These are phyloP conservation scores for Pangasius djambal DNA, from an alignment of 2,797 vertebrate genomes.

Conservation along the genomic window DNA sequence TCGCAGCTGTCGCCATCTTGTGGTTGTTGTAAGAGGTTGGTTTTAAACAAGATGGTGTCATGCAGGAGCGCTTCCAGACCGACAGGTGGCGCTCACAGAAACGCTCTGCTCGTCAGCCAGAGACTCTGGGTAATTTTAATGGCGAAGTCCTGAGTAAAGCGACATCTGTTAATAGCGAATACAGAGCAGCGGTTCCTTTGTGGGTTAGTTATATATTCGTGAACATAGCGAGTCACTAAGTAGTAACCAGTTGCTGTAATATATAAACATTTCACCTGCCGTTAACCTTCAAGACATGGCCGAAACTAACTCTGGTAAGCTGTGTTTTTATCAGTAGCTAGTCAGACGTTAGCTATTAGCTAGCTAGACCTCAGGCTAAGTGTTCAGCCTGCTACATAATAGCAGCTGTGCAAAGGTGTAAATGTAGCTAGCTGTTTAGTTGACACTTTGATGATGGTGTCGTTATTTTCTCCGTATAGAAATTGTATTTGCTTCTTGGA, in stretches of 20 bases:
- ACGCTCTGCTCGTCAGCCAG: background rate
- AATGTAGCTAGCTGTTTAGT: too few relatives aligned
- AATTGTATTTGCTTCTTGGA: background rate
- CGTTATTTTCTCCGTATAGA: background rate
- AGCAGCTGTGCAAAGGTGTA: too few relatives aligned
- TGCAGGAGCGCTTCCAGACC: background rate
- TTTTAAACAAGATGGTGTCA: too few relatives aligned
- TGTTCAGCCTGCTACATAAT: background rate
- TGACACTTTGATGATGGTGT: background rate
- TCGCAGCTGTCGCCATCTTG: slow-evolving; percentile 18
- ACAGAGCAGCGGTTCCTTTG: background rate
- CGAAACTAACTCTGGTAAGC: slow-evolving; percentile 60
- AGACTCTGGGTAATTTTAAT: slow-evolving; percentile 58
- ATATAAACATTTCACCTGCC: background rate
- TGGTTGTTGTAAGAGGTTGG: background rate
- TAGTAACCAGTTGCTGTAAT: background rate
- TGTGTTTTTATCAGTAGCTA: slow-evolving; percentile 13
- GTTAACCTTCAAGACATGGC: slow-evolving; percentile 49
- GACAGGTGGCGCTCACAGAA: background rate
- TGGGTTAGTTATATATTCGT: background rate
- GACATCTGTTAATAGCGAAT: slow-evolving; percentile 15
- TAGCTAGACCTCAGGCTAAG: background rate
- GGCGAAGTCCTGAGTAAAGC: slow-evolving; percentile 51
- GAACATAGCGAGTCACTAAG: background rate
- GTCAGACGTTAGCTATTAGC: background rate